Percentiles rank a stretch among this genome's conserved stretches.
Conservation (phyloP, 2,113 vertebrate genomes). For the Pygoscelis antarcticus region DNA sequence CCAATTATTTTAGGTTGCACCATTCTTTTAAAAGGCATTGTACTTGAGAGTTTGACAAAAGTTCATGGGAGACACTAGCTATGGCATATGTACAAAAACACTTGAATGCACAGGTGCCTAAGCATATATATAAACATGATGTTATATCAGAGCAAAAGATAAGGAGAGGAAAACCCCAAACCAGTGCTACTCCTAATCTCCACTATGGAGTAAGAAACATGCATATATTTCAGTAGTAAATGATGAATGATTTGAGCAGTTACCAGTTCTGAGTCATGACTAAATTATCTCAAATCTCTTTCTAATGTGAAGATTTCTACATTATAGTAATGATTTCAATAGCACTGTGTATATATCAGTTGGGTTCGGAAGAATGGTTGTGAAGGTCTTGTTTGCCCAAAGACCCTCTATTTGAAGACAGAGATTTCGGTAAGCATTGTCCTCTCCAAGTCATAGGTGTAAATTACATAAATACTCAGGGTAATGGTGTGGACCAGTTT, state of each 20-base stretch:
- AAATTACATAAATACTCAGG: neutral
- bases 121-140: neutral
- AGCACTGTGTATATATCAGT: neutral
- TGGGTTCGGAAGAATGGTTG: neutral
- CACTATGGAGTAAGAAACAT: neutral
- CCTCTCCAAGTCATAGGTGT: neutral
- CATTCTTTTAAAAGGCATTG: neutral
- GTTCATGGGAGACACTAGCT: neutral
- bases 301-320: neutral
- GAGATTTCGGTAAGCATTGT: neutral
- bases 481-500: neutral
- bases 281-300: neutral
- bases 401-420: neutral
- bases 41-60: neutral
- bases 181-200: neutral
- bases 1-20: neutral
- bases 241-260: neutral
- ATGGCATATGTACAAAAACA: neutral
- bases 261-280: neutral
- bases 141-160: neutral
- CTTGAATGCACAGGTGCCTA: neutral
- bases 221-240: neutral
- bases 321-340: neutral
- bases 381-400: neutral
- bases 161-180: neutral